Percentiles rank a stretch among this genome's conserved stretches.
Evolutionary conservation across 2,888 invertebrate genomes (phyloP).

Genomic region (Latrodectus hesperus): DNA sequence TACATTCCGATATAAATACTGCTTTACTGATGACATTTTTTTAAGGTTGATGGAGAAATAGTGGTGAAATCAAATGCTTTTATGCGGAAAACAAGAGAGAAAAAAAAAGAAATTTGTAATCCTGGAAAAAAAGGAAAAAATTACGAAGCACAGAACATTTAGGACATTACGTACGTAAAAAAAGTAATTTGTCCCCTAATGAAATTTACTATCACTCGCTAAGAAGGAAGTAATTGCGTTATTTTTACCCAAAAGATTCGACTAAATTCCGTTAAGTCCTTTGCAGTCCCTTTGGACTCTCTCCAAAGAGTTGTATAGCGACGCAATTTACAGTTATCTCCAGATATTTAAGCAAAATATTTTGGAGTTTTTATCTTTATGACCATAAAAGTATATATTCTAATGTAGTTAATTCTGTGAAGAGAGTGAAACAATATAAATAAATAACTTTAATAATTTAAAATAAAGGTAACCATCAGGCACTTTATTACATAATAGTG

Average conservation of each 20-base stretch:
- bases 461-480: no score
- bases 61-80: background rate
- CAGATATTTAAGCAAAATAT: background rate
- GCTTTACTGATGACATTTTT: no score
- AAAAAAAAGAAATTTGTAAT: background rate
- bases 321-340: background rate
- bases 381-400: no score
- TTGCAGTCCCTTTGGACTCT: slow-evolving; percentile 24
- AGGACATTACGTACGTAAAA: background rate
- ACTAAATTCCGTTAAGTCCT: slow-evolving; percentile 19
- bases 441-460: no score
- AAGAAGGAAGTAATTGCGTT: slow-evolving; percentile 42
- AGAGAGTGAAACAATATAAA: no score
- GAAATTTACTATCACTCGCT: slow-evolving; percentile 45
- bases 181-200: slow-evolving; percentile 43
- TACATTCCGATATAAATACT: background rate
- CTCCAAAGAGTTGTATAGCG: slow-evolving; percentile 18
- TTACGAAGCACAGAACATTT: background rate
- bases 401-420: no score
- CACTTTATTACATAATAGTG: no score
- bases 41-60: no score
- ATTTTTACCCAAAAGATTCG: slow-evolving; percentile 32
- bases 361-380: background rate
- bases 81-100: background rate
- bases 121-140: background rate